phyloP scores from a whole-genome alignment of 1,140 invertebrate species.

The Neodiprion pinetum region DNA sequence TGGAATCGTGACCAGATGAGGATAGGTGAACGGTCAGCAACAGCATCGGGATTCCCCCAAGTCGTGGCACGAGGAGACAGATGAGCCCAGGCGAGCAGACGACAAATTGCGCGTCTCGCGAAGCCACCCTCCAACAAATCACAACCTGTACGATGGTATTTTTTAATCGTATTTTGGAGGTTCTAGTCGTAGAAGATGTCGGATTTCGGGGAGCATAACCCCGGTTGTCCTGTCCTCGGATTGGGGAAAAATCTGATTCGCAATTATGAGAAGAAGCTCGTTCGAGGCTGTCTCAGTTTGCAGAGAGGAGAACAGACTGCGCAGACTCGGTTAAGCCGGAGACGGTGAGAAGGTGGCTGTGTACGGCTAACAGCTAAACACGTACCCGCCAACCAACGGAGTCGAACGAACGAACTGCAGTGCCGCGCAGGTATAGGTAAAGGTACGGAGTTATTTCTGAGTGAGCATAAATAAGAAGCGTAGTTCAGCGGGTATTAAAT shows the following conservation, averaged over 20 bases:
- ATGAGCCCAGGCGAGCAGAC: not conserved
- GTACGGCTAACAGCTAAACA: constrained; percentile 5
- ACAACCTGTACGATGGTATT: no score
- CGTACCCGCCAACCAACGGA: not conserved
- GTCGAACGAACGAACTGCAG: no score
- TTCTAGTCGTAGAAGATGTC: no score
- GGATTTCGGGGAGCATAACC: no score
- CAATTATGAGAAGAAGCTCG: not conserved
- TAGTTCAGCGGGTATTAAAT: constrained; percentile 55
- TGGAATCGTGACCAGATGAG: not conserved
- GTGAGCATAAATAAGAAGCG: constrained; percentile 58
- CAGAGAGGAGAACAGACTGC: not conserved
- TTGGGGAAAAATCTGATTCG: no score
- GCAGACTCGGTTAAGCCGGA: not conserved
- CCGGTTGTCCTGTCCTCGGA: no score
- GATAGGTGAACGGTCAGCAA: not conserved
- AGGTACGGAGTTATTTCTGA: constrained; percentile 6
- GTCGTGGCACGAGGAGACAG: not conserved
- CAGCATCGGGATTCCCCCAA: not conserved
- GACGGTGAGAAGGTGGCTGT: not conserved
- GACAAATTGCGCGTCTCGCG: not conserved
- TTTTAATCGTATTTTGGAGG: no score
- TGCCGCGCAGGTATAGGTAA: no score
- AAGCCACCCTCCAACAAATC: no score
- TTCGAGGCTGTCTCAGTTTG: not conserved